phyloP scores from a whole-genome alignment of 1,140 invertebrate species.

The Propsilocerus akamusi region DNA sequence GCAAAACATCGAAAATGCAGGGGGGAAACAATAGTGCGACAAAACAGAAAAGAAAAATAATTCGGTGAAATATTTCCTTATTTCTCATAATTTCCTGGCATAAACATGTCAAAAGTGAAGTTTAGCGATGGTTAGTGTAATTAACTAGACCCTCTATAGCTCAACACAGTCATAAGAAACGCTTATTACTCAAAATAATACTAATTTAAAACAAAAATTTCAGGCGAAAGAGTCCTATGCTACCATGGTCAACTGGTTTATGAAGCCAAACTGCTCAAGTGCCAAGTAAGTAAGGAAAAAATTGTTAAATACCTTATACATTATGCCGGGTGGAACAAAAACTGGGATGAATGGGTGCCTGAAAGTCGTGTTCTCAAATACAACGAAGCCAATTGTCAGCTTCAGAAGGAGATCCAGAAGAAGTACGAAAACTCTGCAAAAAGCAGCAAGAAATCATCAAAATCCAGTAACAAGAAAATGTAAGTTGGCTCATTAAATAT shows the following conservation, averaged over 20 bases:
- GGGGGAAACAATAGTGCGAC: not conserved
- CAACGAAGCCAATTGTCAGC: constrained; percentile 78
- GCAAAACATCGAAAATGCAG: no score
- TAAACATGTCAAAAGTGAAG: not conserved
- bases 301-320: constrained; percentile 84
- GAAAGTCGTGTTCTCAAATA: constrained; percentile 83
- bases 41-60: not conserved
- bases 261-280: constrained; percentile 87
- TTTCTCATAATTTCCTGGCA: not conserved
- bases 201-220: no score
- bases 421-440: not conserved
- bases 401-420: constrained; percentile 54
- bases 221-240: constrained; percentile 89
- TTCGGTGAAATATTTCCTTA: not conserved
- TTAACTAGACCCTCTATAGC: no score
- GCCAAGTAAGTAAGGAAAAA: constrained; percentile 63
- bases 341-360: constrained; percentile 97
- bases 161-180: no score
- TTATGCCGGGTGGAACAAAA: constrained; percentile 97
- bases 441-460: not conserved
- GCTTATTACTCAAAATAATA: not conserved
- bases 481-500: constrained; percentile 16
- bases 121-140: not conserved
- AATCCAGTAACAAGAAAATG: not conserved
- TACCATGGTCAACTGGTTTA: constrained; percentile 90